These are phyloP conservation scores for Buphagus erythrorhynchus DNA, from an alignment of 2,797 vertebrate genomes.

Conservation along the genomic window DNA sequence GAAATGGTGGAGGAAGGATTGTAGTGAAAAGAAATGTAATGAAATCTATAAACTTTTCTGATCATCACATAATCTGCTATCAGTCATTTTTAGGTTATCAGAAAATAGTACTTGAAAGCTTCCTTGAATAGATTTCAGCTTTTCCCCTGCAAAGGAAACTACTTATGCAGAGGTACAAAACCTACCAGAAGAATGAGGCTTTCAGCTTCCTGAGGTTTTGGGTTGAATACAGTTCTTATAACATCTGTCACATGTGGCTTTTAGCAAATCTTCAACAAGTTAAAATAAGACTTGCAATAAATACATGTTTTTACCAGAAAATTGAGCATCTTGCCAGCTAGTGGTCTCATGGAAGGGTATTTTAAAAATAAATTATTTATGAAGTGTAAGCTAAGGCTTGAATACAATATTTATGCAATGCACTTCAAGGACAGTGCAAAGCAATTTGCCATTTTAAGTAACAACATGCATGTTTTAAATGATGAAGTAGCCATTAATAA, in stretches of 20 bases:
- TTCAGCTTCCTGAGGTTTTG: constrained; percentile 45
- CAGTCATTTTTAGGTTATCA: constrained; percentile 42
- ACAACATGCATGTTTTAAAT: constrained; percentile 52
- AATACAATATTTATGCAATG: constrained; percentile 77
- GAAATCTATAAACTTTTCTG: constrained; percentile 47
- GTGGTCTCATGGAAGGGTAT: constrained; percentile 51
- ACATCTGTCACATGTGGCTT: constrained; percentile 63
- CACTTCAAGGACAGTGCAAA: constrained; percentile 69
- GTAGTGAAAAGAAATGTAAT: neutral
- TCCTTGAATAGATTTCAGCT: constrained; percentile 57
- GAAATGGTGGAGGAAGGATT: constrained; percentile 6
- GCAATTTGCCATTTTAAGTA: constrained; percentile 70
- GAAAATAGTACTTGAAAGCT: constrained; percentile 38
- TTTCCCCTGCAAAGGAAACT: constrained; percentile 34
- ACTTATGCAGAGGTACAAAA: constrained; percentile 45
- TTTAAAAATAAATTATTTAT: constrained; percentile 80
- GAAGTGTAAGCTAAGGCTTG: constrained; percentile 72
- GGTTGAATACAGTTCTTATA: constrained; percentile 59
- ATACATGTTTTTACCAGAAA: constrained; percentile 75
- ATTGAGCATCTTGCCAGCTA: constrained; percentile 65
- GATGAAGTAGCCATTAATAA: constrained; percentile 61
- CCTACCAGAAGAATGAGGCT: constrained; percentile 47
- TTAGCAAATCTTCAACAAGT: constrained; percentile 70
- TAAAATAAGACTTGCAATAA: constrained; percentile 69
- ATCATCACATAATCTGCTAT: constrained; percentile 6